These are phyloP conservation scores for Eulemur mongoz DNA, from an alignment of 2,797 vertebrate species.

Conservation along the genomic window DNA sequence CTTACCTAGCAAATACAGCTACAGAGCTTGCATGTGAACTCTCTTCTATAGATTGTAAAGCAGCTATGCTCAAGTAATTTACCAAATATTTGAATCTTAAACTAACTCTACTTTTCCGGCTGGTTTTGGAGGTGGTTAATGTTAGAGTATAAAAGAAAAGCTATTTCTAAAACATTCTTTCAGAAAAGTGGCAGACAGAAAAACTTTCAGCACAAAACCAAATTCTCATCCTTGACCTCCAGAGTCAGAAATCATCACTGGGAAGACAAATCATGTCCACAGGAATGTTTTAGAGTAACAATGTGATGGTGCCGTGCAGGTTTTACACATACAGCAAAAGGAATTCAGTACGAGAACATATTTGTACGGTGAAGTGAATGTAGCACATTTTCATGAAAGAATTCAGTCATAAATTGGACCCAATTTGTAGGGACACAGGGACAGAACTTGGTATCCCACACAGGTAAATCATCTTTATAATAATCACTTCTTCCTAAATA, in stretches of 20 bases:
- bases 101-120: not conserved
- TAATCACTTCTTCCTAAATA: not conserved
- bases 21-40: not conserved
- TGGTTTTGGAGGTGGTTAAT: not conserved
- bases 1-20: not conserved
- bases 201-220: not conserved
- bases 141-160: not conserved
- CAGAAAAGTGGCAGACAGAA: not conserved
- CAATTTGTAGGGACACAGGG: not conserved
- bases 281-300: not conserved
- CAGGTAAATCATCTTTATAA: not conserved
- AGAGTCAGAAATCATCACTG: not conserved
- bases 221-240: not conserved
- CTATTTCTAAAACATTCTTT: conserved; percentile 1
- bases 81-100: not conserved
- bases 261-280: not conserved
- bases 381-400: not conserved
- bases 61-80: not conserved
- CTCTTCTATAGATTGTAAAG: not conserved
- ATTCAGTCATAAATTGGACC: not conserved
- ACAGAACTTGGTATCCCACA: not conserved
- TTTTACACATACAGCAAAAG: not conserved
- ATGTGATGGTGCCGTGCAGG: not conserved
- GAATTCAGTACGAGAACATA: not conserved
- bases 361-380: not conserved